Evolutionary conservation across 2,113 vertebrate species (phyloP), one percentile per base, ranked within the genome.

Genomic region (Forbesichthys agassizii): DNA sequence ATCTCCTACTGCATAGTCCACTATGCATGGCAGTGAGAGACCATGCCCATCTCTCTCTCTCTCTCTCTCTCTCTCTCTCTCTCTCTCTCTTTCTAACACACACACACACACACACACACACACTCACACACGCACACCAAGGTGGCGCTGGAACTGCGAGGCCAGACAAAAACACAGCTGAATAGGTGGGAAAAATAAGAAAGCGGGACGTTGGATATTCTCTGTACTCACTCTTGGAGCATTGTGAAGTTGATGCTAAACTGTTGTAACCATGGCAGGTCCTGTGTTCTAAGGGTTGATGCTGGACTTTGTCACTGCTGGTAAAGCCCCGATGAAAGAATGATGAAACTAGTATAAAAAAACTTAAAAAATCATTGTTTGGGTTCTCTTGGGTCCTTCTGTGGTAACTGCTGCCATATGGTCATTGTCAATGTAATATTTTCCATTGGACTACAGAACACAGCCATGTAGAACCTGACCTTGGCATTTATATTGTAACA

Each of bases 351-450:
- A 52, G 73, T 71, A 69, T 71, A 69, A 66, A 11, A 59, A 59
- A 59, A 11, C 13, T 11, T 11, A 64, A 84, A 68, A 80, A 49
- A 66, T 78, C 77, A 74, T 66, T 75, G 48, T 89, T 83, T 74
- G 64, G 64, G 63, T 81, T 84, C 61, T 67, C 52, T 75, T 71
- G 73, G 27, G 64, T 68, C 70, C 57, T 75, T 72, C 80, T 62
- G 18, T 61, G 36, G 62, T 86, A 90, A 89, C 73, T 71, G 65
- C 77, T 86, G 80, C 83, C 87, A 88, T 78, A 74, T 89, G 90
- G 68, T 73, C 75, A 80, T 56, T 81, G 84, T 83, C 88, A 82
- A 76, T 80, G 71, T 64, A 87, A 87, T 85, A 64, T 82, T 79
- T 73, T 64, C 63, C 77, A 55, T 27, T 60, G 77, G 74, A 75